Evolutionary conservation across 2,888 invertebrate species (phyloP), one percentile per base, ranked within the genome.

Genomic region (Siphlonurus alternatus): DNA sequence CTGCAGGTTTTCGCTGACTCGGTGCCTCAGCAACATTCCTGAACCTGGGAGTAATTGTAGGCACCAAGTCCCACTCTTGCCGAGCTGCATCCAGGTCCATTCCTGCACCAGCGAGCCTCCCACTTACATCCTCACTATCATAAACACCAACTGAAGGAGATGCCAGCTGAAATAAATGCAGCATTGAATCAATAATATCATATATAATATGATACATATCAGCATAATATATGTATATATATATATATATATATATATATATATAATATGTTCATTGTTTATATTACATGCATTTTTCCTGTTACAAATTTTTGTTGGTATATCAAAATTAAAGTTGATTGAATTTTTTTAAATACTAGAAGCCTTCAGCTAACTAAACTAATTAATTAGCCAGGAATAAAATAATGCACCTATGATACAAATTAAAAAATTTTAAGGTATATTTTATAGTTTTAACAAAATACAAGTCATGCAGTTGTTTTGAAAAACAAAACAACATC

Each of bases 31-130:
- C 15, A 59, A 53, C 38, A 63, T 62, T 56, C 23, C 60, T 22
- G 20, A n/a, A 54, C 5, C 53, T 18, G 1, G 38, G 59, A 19
- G 65, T 65, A n/a, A 67, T 64, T 20, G 67, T 66, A 15, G 67
- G 63, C 20, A 67, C 66, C 19, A 22, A 54, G 3, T 61, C 63
- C 67, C 67, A 67, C 56, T 67, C 66, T 38, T 67, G 60, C 20
- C 54, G 59, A 22, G 67, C 67, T 25, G 38, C 64, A 19, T 63
- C 66, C 15, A 38, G 15, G 15, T 38, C 15, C 38, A 38, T 38
- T 38, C 15, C 38, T 38, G 38, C 38, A n/a, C n/a, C n/a, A 38
- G 38, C 38, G 15, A 5, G 38, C 15, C 15, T 15, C 15, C 7
- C 38, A 38, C 7, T 38, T 38, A 10, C 38, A 38, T 38, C 38